phyloP scores from a whole-genome alignment of 2,113 vertebrate species.

The Bolborhynchus lineola region DNA sequence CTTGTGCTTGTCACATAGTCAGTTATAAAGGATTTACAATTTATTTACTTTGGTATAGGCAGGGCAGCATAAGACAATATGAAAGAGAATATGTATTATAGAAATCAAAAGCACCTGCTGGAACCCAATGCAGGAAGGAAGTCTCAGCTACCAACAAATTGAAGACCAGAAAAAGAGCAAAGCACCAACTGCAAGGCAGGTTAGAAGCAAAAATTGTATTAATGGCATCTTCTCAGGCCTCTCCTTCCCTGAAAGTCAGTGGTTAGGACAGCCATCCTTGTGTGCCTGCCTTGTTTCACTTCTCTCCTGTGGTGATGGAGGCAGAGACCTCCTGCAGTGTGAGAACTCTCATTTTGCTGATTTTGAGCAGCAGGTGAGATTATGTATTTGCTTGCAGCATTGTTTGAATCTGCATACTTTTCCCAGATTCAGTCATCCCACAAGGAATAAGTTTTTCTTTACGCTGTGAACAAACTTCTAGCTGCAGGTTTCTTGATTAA shows the following conservation, averaged over 20 bases:
- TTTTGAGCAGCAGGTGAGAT: background rate
- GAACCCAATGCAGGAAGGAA: background rate
- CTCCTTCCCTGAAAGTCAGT: background rate
- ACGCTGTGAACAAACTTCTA: background rate
- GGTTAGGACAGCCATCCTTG: rapidly evolving
- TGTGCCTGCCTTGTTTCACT: rapidly evolving
- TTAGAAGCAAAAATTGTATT: background rate
- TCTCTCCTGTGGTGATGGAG: background rate
- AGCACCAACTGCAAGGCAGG: background rate
- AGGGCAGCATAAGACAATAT: background rate
- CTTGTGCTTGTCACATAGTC: background rate
- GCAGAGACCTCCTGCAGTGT: background rate
- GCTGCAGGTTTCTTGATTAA: background rate
- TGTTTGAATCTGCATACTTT: background rate
- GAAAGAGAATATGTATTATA: background rate
- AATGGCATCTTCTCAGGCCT: background rate
- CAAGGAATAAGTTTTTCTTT: background rate
- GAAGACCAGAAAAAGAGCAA: background rate
- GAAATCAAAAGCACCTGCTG: background rate
- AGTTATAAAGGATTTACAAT: background rate
- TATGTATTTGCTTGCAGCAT: background rate
- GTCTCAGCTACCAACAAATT: background rate
- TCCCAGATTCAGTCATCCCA: background rate
- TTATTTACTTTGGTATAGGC: background rate
- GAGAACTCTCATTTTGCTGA: background rate